A percentile compares a stretch with the other conserved stretches of the same genome.
Evolutionary conservation across 2,113 vertebrate genomes (phyloP).

Genomic region (Rhinoptilus africanus): DNA sequence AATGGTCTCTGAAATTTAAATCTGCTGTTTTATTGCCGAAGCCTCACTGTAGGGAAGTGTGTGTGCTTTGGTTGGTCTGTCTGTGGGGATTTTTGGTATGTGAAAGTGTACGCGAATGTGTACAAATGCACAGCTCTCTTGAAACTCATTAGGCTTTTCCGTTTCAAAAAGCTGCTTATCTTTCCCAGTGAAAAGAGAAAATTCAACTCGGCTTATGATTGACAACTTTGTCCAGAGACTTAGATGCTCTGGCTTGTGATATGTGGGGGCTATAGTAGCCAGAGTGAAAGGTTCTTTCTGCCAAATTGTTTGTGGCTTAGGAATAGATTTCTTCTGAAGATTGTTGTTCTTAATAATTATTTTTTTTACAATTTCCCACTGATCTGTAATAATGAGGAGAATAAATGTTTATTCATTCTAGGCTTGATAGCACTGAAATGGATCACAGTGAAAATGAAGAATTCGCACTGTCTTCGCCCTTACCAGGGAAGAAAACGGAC

Average conservation of each 20-base stretch:
- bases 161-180: background rate
- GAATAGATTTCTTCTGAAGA: background rate
- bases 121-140: background rate
- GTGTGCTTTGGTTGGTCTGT: background rate
- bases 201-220: background rate
- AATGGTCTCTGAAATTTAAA: background rate
- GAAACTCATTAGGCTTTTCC: background rate
- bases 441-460: conserved; percentile 98
- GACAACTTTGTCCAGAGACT: background rate
- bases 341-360: background rate
- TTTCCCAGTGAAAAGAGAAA: background rate
- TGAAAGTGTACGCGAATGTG: background rate
- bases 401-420: conserved; percentile 60
- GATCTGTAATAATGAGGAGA: background rate
- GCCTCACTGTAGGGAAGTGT: background rate
- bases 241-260: background rate
- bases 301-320: background rate
- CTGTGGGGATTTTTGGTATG: background rate
- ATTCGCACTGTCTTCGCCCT: conserved; percentile 82
- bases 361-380: background rate
- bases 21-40: background rate
- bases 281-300: background rate
- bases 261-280: background rate
- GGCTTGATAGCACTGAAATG: conserved; percentile 90
- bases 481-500: conserved; percentile 81